phyloP scores from a whole-genome alignment of 2,888 invertebrate genomes.

The Lepeophtheirus nordmannii region DNA sequence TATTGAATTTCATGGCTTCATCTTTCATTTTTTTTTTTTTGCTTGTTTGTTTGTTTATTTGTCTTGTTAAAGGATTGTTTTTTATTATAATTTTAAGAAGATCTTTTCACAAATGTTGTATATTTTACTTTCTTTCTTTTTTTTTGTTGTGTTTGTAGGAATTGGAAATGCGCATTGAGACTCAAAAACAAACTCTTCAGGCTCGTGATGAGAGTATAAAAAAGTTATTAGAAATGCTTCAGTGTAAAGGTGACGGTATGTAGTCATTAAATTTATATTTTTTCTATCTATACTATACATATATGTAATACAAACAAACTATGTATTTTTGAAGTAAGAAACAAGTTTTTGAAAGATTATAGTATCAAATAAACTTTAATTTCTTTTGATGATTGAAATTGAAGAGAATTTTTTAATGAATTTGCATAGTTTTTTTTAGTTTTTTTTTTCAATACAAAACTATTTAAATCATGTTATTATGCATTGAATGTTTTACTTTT shows the following conservation, averaged over 20 bases:
- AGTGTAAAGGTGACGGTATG: constrained; percentile 85
- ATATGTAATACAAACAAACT: neutral
- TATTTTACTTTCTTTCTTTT: neutral
- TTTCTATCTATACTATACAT: too few relatives aligned
- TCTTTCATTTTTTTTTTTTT: too few relatives aligned
- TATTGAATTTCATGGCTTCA: too few relatives aligned
- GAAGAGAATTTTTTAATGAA: too few relatives aligned
- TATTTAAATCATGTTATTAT: neutral
- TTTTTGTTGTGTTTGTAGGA: constrained; percentile 46
- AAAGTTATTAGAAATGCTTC: constrained; percentile 93
- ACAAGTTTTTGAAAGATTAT: neutral
- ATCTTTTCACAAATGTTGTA: too few relatives aligned
- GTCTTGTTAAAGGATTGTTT: too few relatives aligned
- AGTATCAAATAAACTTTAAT: too few relatives aligned
- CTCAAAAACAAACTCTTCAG: constrained; percentile 90
- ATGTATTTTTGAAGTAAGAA: neutral
- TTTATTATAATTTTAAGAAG: too few relatives aligned
- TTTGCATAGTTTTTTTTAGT: too few relatives aligned
- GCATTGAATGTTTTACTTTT: constrained; percentile 10
- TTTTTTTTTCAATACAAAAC: too few relatives aligned
- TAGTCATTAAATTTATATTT: neutral
- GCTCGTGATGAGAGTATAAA: constrained; percentile 96
- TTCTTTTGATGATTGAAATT: too few relatives aligned
- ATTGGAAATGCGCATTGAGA: constrained; percentile 86
- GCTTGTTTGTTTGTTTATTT: too few relatives aligned